Conservation (phyloP, 2,113 vertebrate genomes). For the Miniopterus natalensis region DNA sequence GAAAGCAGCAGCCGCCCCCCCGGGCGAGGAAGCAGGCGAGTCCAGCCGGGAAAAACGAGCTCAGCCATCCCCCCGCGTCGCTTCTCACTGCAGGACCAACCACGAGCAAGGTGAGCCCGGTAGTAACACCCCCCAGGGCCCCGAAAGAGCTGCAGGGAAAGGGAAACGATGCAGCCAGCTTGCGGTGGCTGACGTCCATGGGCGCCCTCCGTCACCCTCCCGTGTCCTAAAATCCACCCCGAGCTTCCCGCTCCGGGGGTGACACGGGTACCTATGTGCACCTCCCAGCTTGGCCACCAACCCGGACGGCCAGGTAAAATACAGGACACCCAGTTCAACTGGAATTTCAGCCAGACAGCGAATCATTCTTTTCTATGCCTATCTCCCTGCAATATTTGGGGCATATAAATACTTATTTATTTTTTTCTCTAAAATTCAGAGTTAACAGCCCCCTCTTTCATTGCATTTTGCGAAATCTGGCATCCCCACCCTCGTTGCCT, state of each 20-base stretch:
- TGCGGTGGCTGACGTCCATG: background rate
- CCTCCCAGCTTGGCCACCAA: background rate
- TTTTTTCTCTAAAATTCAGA: background rate
- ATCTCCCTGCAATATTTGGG: background rate
- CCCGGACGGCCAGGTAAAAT: background rate
- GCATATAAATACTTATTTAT: background rate
- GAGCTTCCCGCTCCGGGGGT: too few relatives aligned
- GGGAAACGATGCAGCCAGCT: background rate
- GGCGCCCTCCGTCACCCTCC: background rate
- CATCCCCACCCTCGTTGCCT: background rate
- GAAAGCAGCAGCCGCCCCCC: background rate
- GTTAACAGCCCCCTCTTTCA: background rate
- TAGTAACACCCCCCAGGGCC: background rate
- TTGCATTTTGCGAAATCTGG: background rate
- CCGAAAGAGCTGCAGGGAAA: background rate
- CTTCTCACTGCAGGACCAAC: slow-evolving; percentile 48
- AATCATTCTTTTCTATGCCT: background rate
- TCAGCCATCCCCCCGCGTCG: slow-evolving; percentile 68
- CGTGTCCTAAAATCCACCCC: background rate
- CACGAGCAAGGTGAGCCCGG: background rate
- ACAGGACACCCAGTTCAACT: background rate
- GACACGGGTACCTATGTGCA: accelerated
- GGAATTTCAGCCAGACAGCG: background rate
- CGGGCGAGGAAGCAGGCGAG: slow-evolving; percentile 71
- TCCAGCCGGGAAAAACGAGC: slow-evolving; percentile 43